Base-by-base conservation (phyloP, 2,797 vertebrate genomes). In the Spheniscus humboldti region DNA sequence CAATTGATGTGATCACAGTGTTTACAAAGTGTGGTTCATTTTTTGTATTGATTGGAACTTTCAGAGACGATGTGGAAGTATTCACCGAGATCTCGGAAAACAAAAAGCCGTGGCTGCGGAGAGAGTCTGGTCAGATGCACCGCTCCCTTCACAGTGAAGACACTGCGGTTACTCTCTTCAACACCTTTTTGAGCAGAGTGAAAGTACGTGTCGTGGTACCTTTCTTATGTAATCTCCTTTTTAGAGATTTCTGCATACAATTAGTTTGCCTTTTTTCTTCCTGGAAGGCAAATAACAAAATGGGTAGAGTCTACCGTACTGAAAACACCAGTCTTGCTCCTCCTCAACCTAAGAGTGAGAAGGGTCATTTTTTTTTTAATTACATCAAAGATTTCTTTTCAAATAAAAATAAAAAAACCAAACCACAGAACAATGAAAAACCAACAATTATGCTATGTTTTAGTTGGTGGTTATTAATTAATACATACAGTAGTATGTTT, bases 1-100 rank as follows among this genome's bases (percentile, higher is more conserved):
- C 93, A 67, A 84, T 92, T 88, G 91, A 90, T 96, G 88, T 24
- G 90, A 86, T 59, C 83, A 9, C 88, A 33, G 90, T 69, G 95
- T 81, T 94, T 77, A 19, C 84, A 90, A 55, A 88, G 86, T 63
- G 93, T 7, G 92, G 60, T 77, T 94, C 83, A 31, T 82, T 85
- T 18, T 64, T 88, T 4, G 64, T 79, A 94, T 90, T 2, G 92
- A 88, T 84, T 30, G 63, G 69, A 57, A 7, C 53, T 33, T 56
- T 69, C 45, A 15, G 57, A 43, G 90, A 6, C 63, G 73, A 2
- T 39, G 35, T 20, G 92, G 82, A 86, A 35, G 75, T 33, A 1
- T n/a, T 63, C 52, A 14, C 80, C 35, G 95, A 39, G 9, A 9
- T 13, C 88, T 53, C 1, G 1, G 14, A 28, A 12, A 79, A 37